phyloP scores from a whole-genome alignment of 2,113 vertebrate species.

The Falcunculus frontatus region DNA sequence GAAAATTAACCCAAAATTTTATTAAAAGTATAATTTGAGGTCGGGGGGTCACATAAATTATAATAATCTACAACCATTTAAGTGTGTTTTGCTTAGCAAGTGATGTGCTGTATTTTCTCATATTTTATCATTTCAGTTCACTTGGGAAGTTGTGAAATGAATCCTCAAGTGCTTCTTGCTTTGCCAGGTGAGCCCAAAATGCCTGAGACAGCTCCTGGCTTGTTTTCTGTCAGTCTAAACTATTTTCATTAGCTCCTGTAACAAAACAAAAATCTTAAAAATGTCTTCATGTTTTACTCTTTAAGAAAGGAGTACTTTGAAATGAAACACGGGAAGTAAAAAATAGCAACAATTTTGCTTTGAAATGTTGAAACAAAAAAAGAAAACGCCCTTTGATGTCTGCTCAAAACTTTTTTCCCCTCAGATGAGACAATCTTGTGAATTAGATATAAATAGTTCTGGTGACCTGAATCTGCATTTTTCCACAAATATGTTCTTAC shows the following conservation, averaged over 20 bases:
- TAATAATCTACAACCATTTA: neutral
- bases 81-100: neutral
- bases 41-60: rapidly evolving
- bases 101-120: neutral
- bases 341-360: constrained; percentile 34
- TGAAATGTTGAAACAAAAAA: constrained; percentile 27
- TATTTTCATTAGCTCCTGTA: constrained; percentile 34
- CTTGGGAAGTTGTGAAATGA: neutral
- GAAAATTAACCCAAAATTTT: neutral
- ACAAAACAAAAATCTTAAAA: constrained; percentile 27
- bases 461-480: constrained; percentile 21
- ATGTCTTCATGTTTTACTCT: neutral
- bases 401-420: neutral
- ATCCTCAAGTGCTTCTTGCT: neutral
- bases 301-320: constrained; percentile 27
- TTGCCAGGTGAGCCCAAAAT: neutral
- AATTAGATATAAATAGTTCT: constrained; percentile 39
- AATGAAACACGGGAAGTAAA: constrained; percentile 10
- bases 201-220: neutral
- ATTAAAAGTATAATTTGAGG: neutral
- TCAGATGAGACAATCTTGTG: neutral
- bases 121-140: neutral
- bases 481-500: neutral
- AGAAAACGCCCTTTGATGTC: neutral
- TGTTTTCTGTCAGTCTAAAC: constrained; percentile 26